Evolutionary conservation across 2,888 invertebrate genomes (phyloP).

Genomic region (Zaprionus bogoriensis): DNA sequence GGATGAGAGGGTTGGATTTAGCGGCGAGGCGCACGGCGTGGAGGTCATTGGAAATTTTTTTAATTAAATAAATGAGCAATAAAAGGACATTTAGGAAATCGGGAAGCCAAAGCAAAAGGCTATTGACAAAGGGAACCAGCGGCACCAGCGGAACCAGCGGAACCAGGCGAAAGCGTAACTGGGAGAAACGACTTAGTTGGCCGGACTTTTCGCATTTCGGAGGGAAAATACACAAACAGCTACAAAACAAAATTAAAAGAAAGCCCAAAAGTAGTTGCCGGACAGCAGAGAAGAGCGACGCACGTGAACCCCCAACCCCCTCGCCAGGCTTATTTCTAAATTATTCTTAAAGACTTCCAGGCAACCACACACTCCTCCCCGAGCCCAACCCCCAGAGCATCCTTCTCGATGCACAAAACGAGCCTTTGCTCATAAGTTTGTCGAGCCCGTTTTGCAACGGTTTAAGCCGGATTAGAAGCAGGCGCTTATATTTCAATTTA

Average conservation of each 20-base stretch:
- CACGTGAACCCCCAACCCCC: neutral
- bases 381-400: neutral
- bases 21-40: too few species aligned
- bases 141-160: too few species aligned
- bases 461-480: neutral
- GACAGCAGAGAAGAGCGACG: neutral
- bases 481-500: too few species aligned
- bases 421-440: neutral
- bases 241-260: neutral
- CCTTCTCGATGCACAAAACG: neutral
- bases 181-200: neutral
- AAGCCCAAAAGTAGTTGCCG: neutral
- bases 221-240: neutral
- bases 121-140: conserved; percentile 7
- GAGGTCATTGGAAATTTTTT: conserved; percentile 1
- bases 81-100: conserved; percentile 5
- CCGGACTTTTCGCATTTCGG: neutral
- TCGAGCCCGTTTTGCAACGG: neutral
- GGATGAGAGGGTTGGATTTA: neutral
- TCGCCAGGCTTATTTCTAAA: neutral
- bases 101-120: conserved; percentile 1
- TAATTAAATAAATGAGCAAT: conserved; percentile 8
- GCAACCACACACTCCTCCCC: neutral
- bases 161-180: neutral
- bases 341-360: neutral